These are phyloP conservation scores for Drosophila fuyamai DNA, from an alignment of 1,140 invertebrate genomes.

Conservation along the genomic window DNA sequence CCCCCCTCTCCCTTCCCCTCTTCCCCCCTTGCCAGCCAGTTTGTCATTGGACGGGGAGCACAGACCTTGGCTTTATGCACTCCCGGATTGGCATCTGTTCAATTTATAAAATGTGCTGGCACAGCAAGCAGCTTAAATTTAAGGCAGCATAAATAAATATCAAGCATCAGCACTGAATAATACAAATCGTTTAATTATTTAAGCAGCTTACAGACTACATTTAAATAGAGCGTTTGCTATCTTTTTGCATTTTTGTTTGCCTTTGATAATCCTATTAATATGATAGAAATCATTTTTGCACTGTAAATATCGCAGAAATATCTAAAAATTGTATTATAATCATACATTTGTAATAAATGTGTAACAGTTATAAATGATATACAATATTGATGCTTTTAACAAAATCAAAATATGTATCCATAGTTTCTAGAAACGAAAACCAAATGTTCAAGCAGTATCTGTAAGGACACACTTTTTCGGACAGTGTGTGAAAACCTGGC, in stretches of 20 bases:
- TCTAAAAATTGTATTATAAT: too few species aligned
- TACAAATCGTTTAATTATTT: constrained; percentile 1
- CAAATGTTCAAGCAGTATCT: too few species aligned
- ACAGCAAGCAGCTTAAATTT: neutral
- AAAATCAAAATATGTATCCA: too few species aligned
- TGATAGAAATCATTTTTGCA: too few species aligned
- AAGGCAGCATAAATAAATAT: constrained; percentile 1
- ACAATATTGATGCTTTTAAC: too few species aligned
- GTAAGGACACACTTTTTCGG: too few species aligned
- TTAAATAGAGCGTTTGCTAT: neutral
- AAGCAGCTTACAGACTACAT: neutral
- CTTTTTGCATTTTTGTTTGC: neutral
- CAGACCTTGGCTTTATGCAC: neutral
- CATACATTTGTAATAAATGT: too few species aligned
- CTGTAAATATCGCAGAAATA: too few species aligned
- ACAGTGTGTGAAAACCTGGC: neutral
- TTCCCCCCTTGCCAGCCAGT: neutral
- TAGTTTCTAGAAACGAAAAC: too few species aligned
- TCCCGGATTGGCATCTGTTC: constrained; percentile 8
- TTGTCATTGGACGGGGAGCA: constrained; percentile 11
- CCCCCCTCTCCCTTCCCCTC: too few species aligned
- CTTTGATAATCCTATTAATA: neutral
- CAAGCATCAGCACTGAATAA: constrained; percentile 1
- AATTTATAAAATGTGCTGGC: constrained; percentile 14
- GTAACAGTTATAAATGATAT: too few species aligned